Evolutionary conservation across 2,888 invertebrate genomes (phyloP), one percentile per base, ranked within the genome.

Genomic region (Trachelus tabidus): DNA sequence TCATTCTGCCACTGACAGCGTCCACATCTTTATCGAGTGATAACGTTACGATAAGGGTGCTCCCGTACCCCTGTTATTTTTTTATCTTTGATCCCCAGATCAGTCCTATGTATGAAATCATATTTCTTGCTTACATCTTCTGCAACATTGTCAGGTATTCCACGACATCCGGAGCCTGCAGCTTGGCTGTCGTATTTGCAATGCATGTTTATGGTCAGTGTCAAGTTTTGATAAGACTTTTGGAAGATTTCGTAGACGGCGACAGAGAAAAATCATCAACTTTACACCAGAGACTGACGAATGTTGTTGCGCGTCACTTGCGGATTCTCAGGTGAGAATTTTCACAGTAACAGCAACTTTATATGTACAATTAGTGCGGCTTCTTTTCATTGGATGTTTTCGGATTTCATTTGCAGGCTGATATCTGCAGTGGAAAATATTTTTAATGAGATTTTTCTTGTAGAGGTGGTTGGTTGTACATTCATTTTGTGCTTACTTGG

Each of bases 131-230:
- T 15, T 89, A 90, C 76, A 85, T 83, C 80, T 76, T 88, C 34
- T 85, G 87, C 0, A 89, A 86, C 3, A 88, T 87, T 75, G 85
- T 89, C 4, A 81, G 88, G 12, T 88, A 89, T 68, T 86, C 89
- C 1, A 84, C 89, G 1, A 90, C 89, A 0, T 84, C 88, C 23
- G 84, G 86, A 0, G 83, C 87, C 2, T 90, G 90, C 74, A 85
- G 89, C 37, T 80, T 89, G 3, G 86, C 88, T 0, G 90, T 88
- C 0, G 84, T 87, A 4, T 88, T 90, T n/a, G 88, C 84, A 1
- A 86, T 88, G 79, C 90, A 90, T 73, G 86, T 86, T 1, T 89
- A 89, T 37, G 89, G 88, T 4, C 90, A 90, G 30, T 84, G 89
- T 1, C 83, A 83, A 34, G 86, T 90, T n/a, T 83, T 90, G 4